Percentiles rank a stretch among this genome's conserved stretches.
These are phyloP conservation scores for Spilosoma lubricipeda DNA, from an alignment of 2,888 invertebrate genomes.

Conservation along the genomic window DNA sequence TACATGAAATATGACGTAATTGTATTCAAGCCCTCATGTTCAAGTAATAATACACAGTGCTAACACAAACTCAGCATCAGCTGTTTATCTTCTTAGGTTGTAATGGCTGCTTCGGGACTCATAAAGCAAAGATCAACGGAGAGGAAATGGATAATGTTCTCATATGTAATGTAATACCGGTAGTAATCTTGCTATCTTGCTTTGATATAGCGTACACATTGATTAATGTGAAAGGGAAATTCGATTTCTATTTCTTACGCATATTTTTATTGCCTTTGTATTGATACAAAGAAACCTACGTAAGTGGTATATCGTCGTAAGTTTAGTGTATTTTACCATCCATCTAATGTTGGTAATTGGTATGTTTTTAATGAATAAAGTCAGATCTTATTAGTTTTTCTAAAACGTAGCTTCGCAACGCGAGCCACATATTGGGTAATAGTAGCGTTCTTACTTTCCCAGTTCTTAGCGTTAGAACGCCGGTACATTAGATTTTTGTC, in stretches of 20 bases:
- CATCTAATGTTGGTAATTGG: too few relatives aligned
- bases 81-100: conserved; percentile 15
- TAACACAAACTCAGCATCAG: conserved; percentile 7
- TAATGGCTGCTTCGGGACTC: conserved; percentile 39
- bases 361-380: too few relatives aligned
- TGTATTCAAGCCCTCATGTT: background rate
- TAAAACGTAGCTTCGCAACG: too few relatives aligned
- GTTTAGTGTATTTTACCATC: background rate
- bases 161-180: conserved; percentile 41
- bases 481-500: too few relatives aligned
- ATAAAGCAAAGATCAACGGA: conserved; percentile 45
- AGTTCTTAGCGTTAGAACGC: too few relatives aligned
- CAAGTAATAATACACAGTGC: background rate
- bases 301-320: background rate
- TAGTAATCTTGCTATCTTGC: conserved; percentile 33
- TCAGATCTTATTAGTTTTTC: too few relatives aligned
- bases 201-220: conserved; percentile 10
- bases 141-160: conserved; percentile 45
- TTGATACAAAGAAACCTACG: background rate
- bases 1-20: background rate
- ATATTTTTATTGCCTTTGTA: background rate
- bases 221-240: conserved; percentile 18
- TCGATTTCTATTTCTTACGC: background rate
- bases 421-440: too few relatives aligned
- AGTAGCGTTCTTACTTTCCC: too few relatives aligned